These are phyloP conservation scores for Catharus bicknelli DNA, from an alignment of 2,113 vertebrate genomes.

Conservation along the genomic window DNA sequence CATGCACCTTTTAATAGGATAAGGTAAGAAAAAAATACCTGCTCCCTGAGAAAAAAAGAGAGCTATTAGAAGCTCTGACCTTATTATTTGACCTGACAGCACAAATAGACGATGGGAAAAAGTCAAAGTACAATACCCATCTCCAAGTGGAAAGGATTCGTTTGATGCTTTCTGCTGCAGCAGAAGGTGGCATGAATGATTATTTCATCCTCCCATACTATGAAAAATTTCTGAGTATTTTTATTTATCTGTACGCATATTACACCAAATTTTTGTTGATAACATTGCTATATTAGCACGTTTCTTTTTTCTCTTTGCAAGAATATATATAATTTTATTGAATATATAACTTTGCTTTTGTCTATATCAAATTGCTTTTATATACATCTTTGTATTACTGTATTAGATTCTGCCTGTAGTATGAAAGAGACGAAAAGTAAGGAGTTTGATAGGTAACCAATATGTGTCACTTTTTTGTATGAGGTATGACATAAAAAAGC, in stretches of 20 bases:
- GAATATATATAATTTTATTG: not conserved
- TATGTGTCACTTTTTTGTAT: not conserved
- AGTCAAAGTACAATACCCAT: not conserved
- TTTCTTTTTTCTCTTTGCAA: not conserved
- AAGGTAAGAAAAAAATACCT: not conserved
- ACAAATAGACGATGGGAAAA: not conserved
- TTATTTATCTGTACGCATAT: not conserved
- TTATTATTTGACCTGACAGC: not conserved
- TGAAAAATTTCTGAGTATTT: not conserved
- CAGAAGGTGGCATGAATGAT: not conserved
- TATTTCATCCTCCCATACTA: not conserved
- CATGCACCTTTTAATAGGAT: not conserved
- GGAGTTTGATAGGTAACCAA: conserved; percentile 5
- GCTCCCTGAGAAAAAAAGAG: not conserved
- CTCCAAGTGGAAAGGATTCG: not conserved
- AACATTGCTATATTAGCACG: not conserved
- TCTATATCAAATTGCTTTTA: not conserved
- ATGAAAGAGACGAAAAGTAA: not conserved
- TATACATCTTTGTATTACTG: not conserved
- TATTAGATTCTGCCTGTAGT: not conserved
- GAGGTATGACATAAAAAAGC: conserved; percentile 20
- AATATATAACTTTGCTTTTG: not conserved
- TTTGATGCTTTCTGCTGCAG: not conserved
- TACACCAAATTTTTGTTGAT: not conserved
- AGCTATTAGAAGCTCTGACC: not conserved